A percentile compares a stretch with the other conserved stretches of the same genome.
phyloP scores from a whole-genome alignment of 2,888 invertebrate genomes.

The Amblyjoppa fuscipennis region DNA sequence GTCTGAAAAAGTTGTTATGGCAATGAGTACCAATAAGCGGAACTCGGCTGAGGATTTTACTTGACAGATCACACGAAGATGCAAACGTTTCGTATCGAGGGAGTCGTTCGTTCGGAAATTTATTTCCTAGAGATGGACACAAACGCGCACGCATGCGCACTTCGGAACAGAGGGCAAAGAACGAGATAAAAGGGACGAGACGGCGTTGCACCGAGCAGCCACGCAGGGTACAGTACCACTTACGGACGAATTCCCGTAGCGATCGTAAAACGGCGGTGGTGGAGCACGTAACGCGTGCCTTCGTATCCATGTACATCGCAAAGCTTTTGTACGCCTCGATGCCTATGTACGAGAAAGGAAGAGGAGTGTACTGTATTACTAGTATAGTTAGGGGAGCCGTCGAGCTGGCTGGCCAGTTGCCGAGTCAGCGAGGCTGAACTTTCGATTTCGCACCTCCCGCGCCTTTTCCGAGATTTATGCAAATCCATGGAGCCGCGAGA shows the following conservation, averaged over 20 bases:
- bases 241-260: constrained; percentile 63
- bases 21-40: constrained; percentile 10
- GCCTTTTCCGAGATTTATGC: constrained; percentile 80
- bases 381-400: constrained; percentile 18
- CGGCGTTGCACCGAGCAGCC: constrained; percentile 36
- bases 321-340: constrained; percentile 42
- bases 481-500: constrained; percentile 76
- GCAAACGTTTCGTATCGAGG: neutral
- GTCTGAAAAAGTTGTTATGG: constrained; percentile 31
- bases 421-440: constrained; percentile 75
- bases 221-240: constrained; percentile 36
- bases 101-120: constrained; percentile 56
- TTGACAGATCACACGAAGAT: constrained; percentile 15
- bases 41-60: constrained; percentile 14
- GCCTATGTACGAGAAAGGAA: constrained; percentile 4
- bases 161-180: constrained; percentile 3
- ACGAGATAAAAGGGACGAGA: constrained; percentile 26
- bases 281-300: constrained; percentile 58
- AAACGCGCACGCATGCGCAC: neutral
- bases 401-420: constrained; percentile 29
- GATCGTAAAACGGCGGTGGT: constrained; percentile 63
- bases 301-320: constrained; percentile 45
- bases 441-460: constrained; percentile 81
- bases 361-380: constrained; percentile 8
- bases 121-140: constrained; percentile 50